Base-by-base conservation (phyloP, 2,888 invertebrate genomes). In the Caenorhabditis angaria region DNA sequence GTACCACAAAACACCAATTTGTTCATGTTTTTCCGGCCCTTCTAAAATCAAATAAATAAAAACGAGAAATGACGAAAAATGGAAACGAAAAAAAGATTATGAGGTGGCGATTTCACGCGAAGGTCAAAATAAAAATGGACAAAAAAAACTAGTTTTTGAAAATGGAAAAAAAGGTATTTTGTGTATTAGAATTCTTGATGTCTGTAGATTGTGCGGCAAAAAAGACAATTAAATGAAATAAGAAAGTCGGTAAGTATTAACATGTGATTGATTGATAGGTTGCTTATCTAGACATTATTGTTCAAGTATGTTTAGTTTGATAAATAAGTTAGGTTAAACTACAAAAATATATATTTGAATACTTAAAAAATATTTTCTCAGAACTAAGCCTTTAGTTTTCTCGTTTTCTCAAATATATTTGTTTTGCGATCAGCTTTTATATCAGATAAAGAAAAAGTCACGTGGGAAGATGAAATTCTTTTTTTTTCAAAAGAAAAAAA, bases 1-100 rank as follows among this genome's bases (percentile, higher is more conserved):
- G 41, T 56, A 24, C 60, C 65, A 41, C 71, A 72, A 48, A 75
- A 71, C 25, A 75, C n/a, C 35, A 77, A 25, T 57, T 65, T 67
- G 51, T 68, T 59, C 72, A 67, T 72, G 60, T 8, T 24, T 28
- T 24, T 18, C 10, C 8, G 27, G 27, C 25, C 3, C 18, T 41
- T 18, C 2, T 6, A 14, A 56, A 24, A 18, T 20, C 1, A 18
- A 22, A 56, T 8, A 10, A 18, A 54, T 28, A 54, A 54, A 54
- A 28, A 27, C 14, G 50, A 50, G 24, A 24, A 24, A 50, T 8
- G 22, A 50, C 18, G n/a, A 10, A 10, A 50, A 20, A 24, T 50
- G 24, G 22, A 18, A 20, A 6, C 14, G 18, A n/a, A 20, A n/a
- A 20, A 50, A 24, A 6, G 50, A 22, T n/a, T n/a, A n/a, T 6